Evolutionary conservation across 2,888 invertebrate genomes (phyloP).

Genomic region (Heliconius sara): DNA sequence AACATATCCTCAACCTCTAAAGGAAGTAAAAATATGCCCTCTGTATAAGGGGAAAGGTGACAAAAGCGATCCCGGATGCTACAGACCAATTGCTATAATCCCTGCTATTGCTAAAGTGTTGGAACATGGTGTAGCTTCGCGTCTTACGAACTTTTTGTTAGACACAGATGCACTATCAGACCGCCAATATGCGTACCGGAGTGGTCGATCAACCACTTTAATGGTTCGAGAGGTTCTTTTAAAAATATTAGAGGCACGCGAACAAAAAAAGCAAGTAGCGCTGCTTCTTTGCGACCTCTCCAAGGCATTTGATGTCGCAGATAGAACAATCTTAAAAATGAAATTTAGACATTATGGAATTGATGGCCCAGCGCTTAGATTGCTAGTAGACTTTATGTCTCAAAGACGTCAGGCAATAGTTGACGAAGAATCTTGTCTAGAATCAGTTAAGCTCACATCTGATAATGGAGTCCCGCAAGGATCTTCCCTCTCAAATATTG

Average conservation of each 20-base stretch:
- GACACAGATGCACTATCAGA: background rate
- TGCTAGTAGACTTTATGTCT: background rate
- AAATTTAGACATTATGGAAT: slow-evolving; percentile 3
- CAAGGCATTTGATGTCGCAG: background rate
- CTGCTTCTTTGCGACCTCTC: background rate
- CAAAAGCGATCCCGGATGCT: no score
- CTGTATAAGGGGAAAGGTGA: no score
- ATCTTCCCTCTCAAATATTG: background rate
- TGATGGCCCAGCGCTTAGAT: background rate
- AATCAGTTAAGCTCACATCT: background rate
- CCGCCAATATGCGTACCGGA: background rate
- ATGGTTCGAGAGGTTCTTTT: background rate
- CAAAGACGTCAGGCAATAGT: background rate
- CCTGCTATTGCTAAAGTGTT: background rate
- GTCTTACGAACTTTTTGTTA: no score
- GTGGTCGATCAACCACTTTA: background rate
- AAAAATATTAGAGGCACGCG: background rate
- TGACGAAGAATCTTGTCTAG: background rate
- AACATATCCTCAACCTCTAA: no score
- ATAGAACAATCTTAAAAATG: background rate
- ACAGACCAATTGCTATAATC: no score
- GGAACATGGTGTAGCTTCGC: no score
- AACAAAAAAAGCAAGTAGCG: slow-evolving; percentile 10
- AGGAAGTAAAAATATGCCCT: no score
- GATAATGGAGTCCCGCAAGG: background rate